A percentile compares a stretch with the other conserved stretches of the same genome.
Conservation (phyloP, 1,140 invertebrate genomes). For the Calephelis nemesis region DNA sequence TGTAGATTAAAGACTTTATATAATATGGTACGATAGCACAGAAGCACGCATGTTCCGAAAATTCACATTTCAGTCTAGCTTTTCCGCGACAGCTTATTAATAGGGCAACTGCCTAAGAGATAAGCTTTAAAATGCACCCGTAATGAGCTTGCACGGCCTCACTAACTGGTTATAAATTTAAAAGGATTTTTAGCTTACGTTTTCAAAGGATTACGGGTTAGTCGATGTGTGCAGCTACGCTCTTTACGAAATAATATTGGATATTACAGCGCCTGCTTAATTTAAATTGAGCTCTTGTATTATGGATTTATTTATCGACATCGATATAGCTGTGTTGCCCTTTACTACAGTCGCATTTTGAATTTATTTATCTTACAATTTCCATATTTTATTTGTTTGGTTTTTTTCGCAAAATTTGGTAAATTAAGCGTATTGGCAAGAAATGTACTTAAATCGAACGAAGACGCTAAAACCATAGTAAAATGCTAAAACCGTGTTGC, state of each 20-base stretch:
- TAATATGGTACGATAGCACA: too few species aligned
- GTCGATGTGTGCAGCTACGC: conserved; percentile 17
- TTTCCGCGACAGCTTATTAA: conserved; percentile 35
- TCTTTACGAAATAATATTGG: background rate
- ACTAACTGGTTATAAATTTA: conserved; percentile 42
- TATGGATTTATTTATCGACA: background rate
- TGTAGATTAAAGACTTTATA: too few species aligned
- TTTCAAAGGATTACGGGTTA: conserved; percentile 29
- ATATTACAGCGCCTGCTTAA: background rate
- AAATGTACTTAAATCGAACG: too few species aligned
- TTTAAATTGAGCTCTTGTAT: background rate
- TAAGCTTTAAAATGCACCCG: conserved; percentile 43
- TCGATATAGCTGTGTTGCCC: too few species aligned
- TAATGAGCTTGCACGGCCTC: conserved; percentile 40
- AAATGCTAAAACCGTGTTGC: too few species aligned
- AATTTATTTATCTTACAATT: too few species aligned
- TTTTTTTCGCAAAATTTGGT: too few species aligned
- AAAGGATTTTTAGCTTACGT: conserved; percentile 41
- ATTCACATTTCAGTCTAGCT: conserved; percentile 8
- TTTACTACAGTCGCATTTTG: too few species aligned
- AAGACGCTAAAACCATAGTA: too few species aligned
- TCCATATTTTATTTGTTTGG: too few species aligned
- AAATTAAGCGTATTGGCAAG: too few species aligned
- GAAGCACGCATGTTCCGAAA: background rate
- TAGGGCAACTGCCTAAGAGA: conserved; percentile 37